Evolutionary conservation across 64 coral and sea anemone species (phyloP), one percentile per base, ranked within the genome.

Genomic region (Porites australiensis): DNA sequence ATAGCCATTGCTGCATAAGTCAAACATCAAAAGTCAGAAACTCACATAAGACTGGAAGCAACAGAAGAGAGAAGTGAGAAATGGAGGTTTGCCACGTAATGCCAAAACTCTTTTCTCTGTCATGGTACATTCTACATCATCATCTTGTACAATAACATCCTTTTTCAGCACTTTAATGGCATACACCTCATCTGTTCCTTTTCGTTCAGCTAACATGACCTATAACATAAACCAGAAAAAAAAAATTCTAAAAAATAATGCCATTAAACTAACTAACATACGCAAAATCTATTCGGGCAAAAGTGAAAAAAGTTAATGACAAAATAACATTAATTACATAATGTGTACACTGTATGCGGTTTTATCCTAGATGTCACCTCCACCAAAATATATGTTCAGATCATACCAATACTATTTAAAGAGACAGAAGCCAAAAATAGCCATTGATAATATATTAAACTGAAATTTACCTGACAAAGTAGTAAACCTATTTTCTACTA

Each of bases 131-230:
- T 95, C 98, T 1, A 99, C 91, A 72, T 99, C 98, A 92, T 99
- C 94, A 57, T 95, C 98, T 80, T 99, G 98, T 16, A 99, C 94
- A 59, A 99, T 99, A 1, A 99, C 94, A 89, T 99, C 98, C 64
- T 99, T 99, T 74, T 99, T 99, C 15, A 99, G 83, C 6, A 99
- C 98, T 84, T 99, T 99, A 62, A 99, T 96, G 47, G 98, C 98
- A 92, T 96, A 99, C 13, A 99, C 98, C 62, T 99, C 94, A 50
- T 99, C 94, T 6, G 91, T 91, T 0, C 77, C 82, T 70, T 99
- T 99, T 19, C 94, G 76, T 71, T 99, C 98, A 4, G 98, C 94
- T 44, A 99, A 71, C 98, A 99, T 99, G 8, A 99, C 98, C 98
- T 99, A 44, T 37, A 37, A 37, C 37, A 70, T 6, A 51, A 68